These are phyloP conservation scores for Cydia amplana DNA, from an alignment of 1,140 invertebrate genomes.

Conservation along the genomic window DNA sequence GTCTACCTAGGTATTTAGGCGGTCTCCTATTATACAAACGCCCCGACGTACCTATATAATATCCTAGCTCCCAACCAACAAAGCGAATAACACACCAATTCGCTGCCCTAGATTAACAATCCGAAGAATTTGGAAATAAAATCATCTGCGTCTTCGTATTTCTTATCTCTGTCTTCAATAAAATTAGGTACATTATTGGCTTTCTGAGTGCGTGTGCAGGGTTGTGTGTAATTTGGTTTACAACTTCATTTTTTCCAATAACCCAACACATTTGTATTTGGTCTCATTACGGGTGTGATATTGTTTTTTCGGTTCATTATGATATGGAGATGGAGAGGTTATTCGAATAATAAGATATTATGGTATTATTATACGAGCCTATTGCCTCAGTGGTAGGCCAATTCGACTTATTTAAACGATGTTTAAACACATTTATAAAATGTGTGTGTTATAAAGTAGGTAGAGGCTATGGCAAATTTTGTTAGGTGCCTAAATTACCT, in stretches of 20 bases:
- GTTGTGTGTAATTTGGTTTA: constrained; percentile 20
- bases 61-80: not conserved
- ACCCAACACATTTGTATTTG: not conserved
- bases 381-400: no score
- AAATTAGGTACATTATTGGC: constrained; percentile 17
- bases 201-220: constrained; percentile 20
- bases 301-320: not conserved
- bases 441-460: no score
- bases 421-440: no score
- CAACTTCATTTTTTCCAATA: constrained; percentile 17
- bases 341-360: no score
- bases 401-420: no score
- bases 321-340: no score
- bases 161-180: not conserved
- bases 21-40: no score
- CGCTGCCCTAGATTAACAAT: not conserved
- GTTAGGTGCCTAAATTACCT: no score
- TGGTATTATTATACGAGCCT: no score
- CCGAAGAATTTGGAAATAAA: constrained; percentile 4
- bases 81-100: not conserved
- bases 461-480: no score
- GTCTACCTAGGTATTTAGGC: no score
- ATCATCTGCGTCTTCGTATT: not conserved
- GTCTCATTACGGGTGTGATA: not conserved
- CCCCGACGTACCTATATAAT: no score